These are phyloP conservation scores for Zaprionus vittiger DNA, from an alignment of 1,140 invertebrate genomes.

Conservation along the genomic window DNA sequence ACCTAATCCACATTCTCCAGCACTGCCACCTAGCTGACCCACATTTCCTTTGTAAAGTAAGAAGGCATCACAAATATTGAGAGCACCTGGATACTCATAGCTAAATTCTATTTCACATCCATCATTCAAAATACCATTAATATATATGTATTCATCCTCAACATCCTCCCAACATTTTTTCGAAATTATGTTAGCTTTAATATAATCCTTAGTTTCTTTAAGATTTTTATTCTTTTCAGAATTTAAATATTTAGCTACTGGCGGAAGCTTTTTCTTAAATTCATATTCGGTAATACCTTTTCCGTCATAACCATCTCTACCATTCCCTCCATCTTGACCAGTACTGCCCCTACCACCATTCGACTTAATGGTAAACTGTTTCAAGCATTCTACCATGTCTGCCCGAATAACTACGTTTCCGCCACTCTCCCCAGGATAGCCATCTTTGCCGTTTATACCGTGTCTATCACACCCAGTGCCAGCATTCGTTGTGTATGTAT, in stretches of 20 bases:
- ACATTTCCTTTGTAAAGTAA: neutral
- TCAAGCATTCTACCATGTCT: neutral
- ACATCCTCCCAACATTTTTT: neutral
- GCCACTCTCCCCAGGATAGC: neutral
- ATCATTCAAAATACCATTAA: neutral
- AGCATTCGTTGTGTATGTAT: neutral
- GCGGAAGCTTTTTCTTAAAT: neutral
- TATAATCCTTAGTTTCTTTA: no score
- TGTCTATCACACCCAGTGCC: neutral
- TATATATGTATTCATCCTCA: neutral
- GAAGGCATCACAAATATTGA: neutral
- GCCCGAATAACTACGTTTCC: neutral
- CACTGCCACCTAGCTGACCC: neutral
- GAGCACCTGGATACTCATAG: no score
- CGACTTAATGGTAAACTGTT: neutral
- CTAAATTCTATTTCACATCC: neutral
- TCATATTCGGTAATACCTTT: neutral
- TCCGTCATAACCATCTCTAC: neutral
- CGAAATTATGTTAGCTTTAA: no score
- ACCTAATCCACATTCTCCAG: slow-evolving; percentile 13
- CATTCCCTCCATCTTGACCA: neutral
- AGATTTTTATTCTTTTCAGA: no score
- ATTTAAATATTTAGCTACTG: no score
- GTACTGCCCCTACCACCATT: neutral
- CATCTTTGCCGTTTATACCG: neutral